phyloP scores from a whole-genome alignment of 2,888 invertebrate species.

The Dryocosmus kuriphilus region DNA sequence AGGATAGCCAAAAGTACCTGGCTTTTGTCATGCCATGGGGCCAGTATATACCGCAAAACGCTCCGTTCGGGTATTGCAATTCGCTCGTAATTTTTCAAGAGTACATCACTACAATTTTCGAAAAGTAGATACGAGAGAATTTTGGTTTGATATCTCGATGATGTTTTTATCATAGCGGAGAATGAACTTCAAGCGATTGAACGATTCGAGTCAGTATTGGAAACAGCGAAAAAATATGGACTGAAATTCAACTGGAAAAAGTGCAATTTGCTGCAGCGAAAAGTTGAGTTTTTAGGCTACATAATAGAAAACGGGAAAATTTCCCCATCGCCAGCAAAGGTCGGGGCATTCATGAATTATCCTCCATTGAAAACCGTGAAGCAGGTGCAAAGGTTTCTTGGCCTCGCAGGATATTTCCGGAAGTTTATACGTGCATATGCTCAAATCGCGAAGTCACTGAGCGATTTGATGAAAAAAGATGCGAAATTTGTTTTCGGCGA shows the following conservation, averaged over 20 bases:
- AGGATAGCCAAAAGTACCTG: not conserved
- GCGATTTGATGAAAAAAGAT: constrained; percentile 41
- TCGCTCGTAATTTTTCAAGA: constrained; percentile 30
- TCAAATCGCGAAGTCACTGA: constrained; percentile 34
- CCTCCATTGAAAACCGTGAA: constrained; percentile 31
- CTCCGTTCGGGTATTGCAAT: not conserved
- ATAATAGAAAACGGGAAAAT: constrained; percentile 42
- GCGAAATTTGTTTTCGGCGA: no score
- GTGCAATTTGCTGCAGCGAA: constrained; percentile 42
- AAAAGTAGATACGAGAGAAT: not conserved
- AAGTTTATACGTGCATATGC: constrained; percentile 43
- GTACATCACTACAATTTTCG: constrained; percentile 6
- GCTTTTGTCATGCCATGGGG: constrained; percentile 4
- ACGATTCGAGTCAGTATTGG: not conserved
- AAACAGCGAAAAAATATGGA: constrained; percentile 5
- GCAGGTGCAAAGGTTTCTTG: constrained; percentile 46
- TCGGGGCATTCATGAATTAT: constrained; percentile 41
- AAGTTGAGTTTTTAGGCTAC: constrained; percentile 43
- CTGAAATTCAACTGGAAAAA: constrained; percentile 43
- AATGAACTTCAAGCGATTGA: constrained; percentile 21
- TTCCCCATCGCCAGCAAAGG: constrained; percentile 41
- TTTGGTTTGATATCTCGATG: constrained; percentile 22
- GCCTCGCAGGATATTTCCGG: constrained; percentile 46
- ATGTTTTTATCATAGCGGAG: constrained; percentile 21
- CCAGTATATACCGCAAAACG: not conserved